phyloP scores from a whole-genome alignment of 2,888 invertebrate genomes.

The Aleiodes testaceus region DNA sequence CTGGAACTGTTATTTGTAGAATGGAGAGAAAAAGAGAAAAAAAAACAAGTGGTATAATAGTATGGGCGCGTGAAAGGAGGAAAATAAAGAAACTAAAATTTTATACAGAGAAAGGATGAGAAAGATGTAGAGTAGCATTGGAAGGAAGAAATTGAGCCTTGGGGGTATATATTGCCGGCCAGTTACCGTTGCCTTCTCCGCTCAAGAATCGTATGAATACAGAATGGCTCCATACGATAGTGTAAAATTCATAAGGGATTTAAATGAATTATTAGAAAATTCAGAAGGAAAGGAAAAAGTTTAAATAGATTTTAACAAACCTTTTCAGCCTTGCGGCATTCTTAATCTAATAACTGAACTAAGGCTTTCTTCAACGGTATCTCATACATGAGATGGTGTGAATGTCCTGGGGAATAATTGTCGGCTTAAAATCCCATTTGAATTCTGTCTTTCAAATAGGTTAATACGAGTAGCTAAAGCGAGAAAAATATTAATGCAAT shows the following conservation, averaged over 20 bases:
- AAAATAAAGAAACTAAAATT: constrained; percentile 24
- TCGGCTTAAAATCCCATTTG: not conserved
- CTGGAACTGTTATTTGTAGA: constrained; percentile 29
- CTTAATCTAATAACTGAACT: constrained; percentile 14
- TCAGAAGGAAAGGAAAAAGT: constrained; percentile 14
- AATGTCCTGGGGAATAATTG: constrained; percentile 10
- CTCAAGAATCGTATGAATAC: not conserved
- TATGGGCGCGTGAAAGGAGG: constrained; percentile 44
- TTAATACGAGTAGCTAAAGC: constrained; percentile 23
- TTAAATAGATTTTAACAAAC: constrained; percentile 17
- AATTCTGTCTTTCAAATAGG: not conserved
- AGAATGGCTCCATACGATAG: constrained; percentile 1
- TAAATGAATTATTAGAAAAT: not conserved
- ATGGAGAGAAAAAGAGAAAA: not conserved
- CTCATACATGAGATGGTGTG: constrained; percentile 1
- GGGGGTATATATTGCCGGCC: constrained; percentile 7
- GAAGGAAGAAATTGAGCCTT: constrained; percentile 26
- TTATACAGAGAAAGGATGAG: constrained; percentile 31
- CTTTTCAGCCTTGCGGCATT: constrained; percentile 1
- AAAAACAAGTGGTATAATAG: constrained; percentile 25
- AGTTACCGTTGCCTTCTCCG: constrained; percentile 32
- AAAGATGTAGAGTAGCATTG: constrained; percentile 34
- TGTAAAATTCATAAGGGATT: constrained; percentile 23
- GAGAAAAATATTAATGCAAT: not conserved
- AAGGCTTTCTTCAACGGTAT: constrained; percentile 15